Evolutionary conservation across 2,113 vertebrate genomes (phyloP).

Genomic region (Brienomyrus brachyistius): DNA sequence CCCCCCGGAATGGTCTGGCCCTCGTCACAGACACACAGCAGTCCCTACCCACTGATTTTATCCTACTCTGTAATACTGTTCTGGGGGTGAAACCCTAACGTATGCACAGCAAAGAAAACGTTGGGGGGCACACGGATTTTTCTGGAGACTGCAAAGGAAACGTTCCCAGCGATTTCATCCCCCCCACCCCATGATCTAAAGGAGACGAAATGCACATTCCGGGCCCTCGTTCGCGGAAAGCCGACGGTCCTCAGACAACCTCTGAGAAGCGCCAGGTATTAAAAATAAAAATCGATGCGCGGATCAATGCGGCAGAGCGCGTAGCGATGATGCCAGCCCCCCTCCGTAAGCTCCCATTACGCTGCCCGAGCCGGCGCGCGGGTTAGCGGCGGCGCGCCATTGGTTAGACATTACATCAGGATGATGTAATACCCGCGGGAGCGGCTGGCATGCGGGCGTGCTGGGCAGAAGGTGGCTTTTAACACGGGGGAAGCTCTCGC

Average conservation of each 20-base stretch:
- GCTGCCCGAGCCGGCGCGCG: conserved; percentile 65
- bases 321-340: conserved; percentile 42
- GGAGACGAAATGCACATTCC: not conserved
- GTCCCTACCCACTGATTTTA: not conserved
- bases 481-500: not conserved
- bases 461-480: conserved; percentile 36
- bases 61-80: not conserved
- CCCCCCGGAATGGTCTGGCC: not conserved
- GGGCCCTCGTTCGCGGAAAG: not conserved
- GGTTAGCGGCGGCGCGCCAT: conserved; percentile 65
- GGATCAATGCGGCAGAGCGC: conserved; percentile 55
- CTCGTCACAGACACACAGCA: not conserved
- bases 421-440: conserved; percentile 78
- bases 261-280: conserved; percentile 36
- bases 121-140: not conserved
- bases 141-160: not conserved
- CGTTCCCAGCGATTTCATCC: not conserved
- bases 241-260: conserved; percentile 33
- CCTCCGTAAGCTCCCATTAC: conserved; percentile 64
- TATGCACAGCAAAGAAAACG: not conserved
- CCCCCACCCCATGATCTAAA: not conserved
- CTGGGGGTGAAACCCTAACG: not conserved
- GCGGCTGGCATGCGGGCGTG: conserved; percentile 62
- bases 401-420: conserved; percentile 86
- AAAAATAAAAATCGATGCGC: conserved; percentile 49